phyloP scores from a whole-genome alignment of 2,113 vertebrate species.

The Malaclemys terrapin region DNA sequence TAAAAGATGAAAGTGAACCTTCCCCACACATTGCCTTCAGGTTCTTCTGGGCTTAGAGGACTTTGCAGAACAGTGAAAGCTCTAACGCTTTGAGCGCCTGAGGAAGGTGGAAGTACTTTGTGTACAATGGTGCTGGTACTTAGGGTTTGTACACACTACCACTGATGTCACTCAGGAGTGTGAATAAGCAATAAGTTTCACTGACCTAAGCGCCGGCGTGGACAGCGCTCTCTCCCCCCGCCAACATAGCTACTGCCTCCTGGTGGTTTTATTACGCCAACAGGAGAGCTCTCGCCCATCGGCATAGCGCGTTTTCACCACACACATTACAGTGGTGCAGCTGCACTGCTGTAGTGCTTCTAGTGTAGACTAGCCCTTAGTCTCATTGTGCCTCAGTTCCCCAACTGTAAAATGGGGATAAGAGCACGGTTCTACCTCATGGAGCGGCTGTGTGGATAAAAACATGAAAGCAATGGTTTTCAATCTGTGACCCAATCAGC shows the following conservation, averaged over 20 bases:
- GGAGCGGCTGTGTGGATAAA: not conserved
- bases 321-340: too few relatives aligned
- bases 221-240: not conserved
- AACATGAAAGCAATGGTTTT: too few relatives aligned
- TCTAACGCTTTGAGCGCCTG: not conserved
- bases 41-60: fast-evolving
- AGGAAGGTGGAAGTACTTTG: not conserved
- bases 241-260: not conserved
- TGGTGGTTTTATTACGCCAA: not conserved
- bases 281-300: not conserved
- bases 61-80: not conserved
- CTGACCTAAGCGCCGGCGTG: not conserved
- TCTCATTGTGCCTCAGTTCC: not conserved
- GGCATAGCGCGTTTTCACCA: too few relatives aligned
- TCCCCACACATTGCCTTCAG: not conserved
- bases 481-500: too few relatives aligned
- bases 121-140: not conserved
- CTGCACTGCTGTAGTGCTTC: not conserved
- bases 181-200: not conserved
- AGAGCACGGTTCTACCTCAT: not conserved
- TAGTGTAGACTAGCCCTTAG: not conserved
- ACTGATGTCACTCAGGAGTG: too few relatives aligned
- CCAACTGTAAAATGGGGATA: not conserved
- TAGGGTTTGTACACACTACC: not conserved
- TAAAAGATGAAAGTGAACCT: not conserved